A percentile compares a stretch with the other conserved stretches of the same genome.
Evolutionary conservation across 1,140 invertebrate species (phyloP).

Genomic region (Lamellibrachia luymesi): DNA sequence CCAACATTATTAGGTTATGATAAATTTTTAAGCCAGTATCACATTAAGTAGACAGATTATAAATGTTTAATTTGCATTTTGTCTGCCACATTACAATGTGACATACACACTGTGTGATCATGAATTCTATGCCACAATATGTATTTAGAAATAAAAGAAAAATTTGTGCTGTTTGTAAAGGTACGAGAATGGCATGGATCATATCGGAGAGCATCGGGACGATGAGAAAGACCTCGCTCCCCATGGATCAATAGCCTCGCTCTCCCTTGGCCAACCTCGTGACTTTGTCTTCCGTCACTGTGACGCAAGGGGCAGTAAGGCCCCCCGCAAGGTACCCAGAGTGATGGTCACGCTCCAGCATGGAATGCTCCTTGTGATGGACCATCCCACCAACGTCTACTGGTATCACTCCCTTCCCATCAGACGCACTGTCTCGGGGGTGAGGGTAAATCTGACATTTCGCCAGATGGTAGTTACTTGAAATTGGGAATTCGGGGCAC

Average conservation of each 20-base stretch:
- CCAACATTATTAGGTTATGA: neutral
- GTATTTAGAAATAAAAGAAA: neutral
- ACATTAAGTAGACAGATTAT: neutral
- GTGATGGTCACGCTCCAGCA: constrained; percentile 66
- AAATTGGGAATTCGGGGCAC: neutral
- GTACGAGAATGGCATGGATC: constrained; percentile 69
- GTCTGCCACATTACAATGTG: neutral
- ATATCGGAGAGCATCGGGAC: constrained; percentile 73
- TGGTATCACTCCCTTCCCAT: constrained; percentile 73
- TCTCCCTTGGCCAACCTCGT: constrained; percentile 68
- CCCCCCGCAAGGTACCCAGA: constrained; percentile 48
- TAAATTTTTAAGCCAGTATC: neutral
- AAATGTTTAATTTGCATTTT: neutral
- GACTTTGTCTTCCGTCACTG: constrained; percentile 69
- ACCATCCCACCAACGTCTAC: constrained; percentile 69
- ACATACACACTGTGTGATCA: neutral
- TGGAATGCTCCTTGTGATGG: constrained; percentile 71
- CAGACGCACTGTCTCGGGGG: constrained; percentile 60
- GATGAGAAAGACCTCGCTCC: constrained; percentile 69
- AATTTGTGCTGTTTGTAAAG: constrained; percentile 51
- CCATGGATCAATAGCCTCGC: constrained; percentile 67
- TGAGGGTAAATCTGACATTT: constrained; percentile 73
- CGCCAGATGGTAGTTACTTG: constrained; percentile 32
- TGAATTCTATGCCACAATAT: neutral
- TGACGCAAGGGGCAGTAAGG: constrained; percentile 49